phyloP scores from a whole-genome alignment of 64 coral and sea anemone species.

The Platygyra sinensis region DNA sequence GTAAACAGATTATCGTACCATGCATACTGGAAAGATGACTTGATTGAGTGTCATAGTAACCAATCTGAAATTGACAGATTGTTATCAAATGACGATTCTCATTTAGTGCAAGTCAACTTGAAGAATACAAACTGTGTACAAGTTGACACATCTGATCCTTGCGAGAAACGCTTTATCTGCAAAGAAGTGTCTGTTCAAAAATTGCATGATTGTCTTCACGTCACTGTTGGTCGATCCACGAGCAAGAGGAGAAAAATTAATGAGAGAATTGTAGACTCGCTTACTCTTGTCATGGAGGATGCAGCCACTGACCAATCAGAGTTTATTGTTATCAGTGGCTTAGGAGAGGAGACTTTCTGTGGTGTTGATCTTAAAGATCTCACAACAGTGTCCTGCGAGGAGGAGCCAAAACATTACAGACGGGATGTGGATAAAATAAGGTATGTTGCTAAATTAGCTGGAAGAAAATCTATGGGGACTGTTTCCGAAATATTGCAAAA shows the following conservation, averaged over 20 bases:
- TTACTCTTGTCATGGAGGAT: slow-evolving; percentile 96
- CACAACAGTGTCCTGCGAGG: slow-evolving; percentile 58
- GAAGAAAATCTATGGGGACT: not conserved
- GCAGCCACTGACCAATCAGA: slow-evolving; percentile 72
- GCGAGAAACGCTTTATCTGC: slow-evolving; percentile 66
- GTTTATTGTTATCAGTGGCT: slow-evolving; percentile 87
- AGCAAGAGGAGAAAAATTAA: slow-evolving; percentile 81
- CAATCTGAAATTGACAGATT: slow-evolving; percentile 33
- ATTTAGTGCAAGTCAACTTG: not conserved
- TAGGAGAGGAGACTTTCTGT: slow-evolving; percentile 88
- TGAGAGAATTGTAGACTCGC: slow-evolving; percentile 85
- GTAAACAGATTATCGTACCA: slow-evolving; percentile 77
- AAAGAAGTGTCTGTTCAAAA: slow-evolving; percentile 87
- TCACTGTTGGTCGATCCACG: slow-evolving; percentile 70
- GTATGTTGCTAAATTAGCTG: slow-evolving; percentile 34
- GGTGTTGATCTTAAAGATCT: slow-evolving; percentile 86
- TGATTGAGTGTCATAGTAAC: slow-evolving; percentile 32
- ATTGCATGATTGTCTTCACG: slow-evolving; percentile 73
- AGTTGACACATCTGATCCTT: slow-evolving; percentile 12
- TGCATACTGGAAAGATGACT: slow-evolving; percentile 77
- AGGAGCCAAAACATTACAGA: slow-evolving; percentile 83
- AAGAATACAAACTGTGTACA: not conserved
- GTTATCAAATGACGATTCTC: slow-evolving; percentile 16
- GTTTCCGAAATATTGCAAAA: too few relatives aligned
- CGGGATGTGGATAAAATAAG: slow-evolving; percentile 92